Evolutionary conservation across 2,797 vertebrate species (phyloP), one percentile per base, ranked within the genome.

Genomic region (Pangasius macronema): DNA sequence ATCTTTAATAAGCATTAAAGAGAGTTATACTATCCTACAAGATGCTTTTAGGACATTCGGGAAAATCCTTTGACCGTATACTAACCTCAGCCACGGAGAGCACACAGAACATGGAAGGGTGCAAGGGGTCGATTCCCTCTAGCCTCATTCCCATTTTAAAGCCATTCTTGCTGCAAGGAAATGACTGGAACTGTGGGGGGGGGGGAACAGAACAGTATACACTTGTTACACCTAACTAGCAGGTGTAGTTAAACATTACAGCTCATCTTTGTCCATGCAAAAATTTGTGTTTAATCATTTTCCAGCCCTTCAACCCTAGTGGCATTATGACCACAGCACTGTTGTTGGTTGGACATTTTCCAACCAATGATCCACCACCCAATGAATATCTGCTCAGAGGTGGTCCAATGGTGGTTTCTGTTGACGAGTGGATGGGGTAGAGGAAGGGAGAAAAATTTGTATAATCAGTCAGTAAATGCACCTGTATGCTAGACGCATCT

Each of bases 61-160:
- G 33, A 18, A 3, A 14, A 14, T 59, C 22, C 36, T 18, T 49
- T 53, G 20, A 53, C 3, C 27, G 65, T 13, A 39, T 42, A 65
- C 89, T 95, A 94, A 96, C 95, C 95, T 96, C 95, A 0, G 95
- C 94, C 3, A 96, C 93, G 0, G 95, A 95, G 87, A 97, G 92
- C 86, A 96, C 94, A 89, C 96, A 97, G 90, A 96, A 95, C 92
- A 96, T 94, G 73, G 96, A 96, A 0, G 95, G 95, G 75, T 96
- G 96, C 57, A 95, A 91, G 0, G 95, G 95, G 89, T 96, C 95
- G 22, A 96, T 77, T 9, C 96, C 96, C 90, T 97, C 96, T 85
- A 97, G 89, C 89, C 94, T 94, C 96, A 97, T 96, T 61, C 95
- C 96, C 82, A 94, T 91, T 88, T 95, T 95, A 91, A 97, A 97